phyloP scores from a whole-genome alignment of 2,113 vertebrate genomes.

The Eclectus roratus region DNA sequence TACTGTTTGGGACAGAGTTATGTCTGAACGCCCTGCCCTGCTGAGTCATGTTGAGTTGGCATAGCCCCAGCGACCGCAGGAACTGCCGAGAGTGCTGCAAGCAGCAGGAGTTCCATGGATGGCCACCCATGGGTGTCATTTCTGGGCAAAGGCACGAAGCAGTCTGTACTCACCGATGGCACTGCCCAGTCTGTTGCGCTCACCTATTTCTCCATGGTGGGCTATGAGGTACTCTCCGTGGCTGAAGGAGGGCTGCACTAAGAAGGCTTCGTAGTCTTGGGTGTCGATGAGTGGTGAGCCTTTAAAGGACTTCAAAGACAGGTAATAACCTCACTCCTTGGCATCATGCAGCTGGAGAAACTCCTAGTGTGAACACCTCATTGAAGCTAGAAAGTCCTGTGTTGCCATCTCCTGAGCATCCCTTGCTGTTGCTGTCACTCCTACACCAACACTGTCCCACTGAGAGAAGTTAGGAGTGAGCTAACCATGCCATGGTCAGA shows the following conservation, averaged over 20 bases:
- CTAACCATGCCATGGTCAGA: background rate
- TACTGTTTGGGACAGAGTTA: background rate
- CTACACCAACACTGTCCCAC: background rate
- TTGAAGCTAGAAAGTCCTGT: background rate
- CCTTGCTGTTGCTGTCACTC: background rate
- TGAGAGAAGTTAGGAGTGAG: background rate
- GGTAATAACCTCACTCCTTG: background rate
- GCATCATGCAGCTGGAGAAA: background rate
- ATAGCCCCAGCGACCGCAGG: background rate
- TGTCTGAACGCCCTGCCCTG: background rate
- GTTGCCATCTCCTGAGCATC: background rate
- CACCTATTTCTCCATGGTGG: background rate
- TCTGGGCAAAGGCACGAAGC: background rate
- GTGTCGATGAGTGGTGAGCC: background rate
- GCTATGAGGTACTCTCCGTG: background rate
- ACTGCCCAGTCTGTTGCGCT: background rate
- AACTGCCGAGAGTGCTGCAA: background rate
- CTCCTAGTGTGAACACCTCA: background rate
- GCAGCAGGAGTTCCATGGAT: background rate
- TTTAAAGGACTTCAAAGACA: background rate
- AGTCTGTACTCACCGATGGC: background rate
- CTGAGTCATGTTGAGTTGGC: background rate
- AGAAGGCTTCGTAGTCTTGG: background rate
- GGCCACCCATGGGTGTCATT: background rate
- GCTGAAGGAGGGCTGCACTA: background rate